Percentiles rank a stretch among this genome's conserved stretches.
These are phyloP conservation scores for Gadus chalcogrammus DNA, from an alignment of 2,113 vertebrate species.

Conservation along the genomic window DNA sequence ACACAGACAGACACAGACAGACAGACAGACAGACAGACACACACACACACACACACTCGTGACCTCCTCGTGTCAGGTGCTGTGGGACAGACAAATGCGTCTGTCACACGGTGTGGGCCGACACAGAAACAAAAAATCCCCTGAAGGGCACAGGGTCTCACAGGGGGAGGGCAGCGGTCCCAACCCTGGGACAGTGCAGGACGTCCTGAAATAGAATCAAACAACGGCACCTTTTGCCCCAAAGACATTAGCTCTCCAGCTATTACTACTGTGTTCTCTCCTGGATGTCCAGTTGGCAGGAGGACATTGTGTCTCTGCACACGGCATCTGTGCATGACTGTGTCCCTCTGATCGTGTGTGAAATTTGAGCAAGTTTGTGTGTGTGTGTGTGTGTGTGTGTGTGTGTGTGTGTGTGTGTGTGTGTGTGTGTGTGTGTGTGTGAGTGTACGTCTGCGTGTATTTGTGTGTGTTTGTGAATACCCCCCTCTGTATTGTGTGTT, in stretches of 20 bases:
- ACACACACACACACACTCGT: neutral
- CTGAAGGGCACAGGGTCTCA: constrained; percentile 59
- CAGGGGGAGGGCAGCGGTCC: constrained; percentile 49
- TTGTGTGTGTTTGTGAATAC: neutral
- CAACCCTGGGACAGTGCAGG: constrained; percentile 21
- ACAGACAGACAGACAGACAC: constrained; percentile 8
- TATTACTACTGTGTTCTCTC: constrained; percentile 7
- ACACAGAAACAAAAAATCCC: constrained; percentile 38
- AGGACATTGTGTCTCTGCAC: neutral
- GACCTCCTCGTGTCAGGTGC: constrained; percentile 29
- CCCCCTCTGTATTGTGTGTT: neutral
- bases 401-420: no score
- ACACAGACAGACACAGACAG: neutral
- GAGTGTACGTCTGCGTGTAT: no score
- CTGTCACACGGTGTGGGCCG: constrained; percentile 24
- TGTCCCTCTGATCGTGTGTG: no score
- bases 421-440: no score
- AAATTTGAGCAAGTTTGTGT: no score
- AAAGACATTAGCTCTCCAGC: neutral
- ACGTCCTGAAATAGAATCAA: constrained; percentile 39
- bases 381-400: no score
- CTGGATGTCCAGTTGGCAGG: constrained; percentile 17
- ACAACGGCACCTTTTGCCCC: neutral
- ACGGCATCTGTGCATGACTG: no score
- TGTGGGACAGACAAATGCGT: constrained; percentile 33